Conservation (phyloP, 1,140 invertebrate species). For the Solen grandis region DNA sequence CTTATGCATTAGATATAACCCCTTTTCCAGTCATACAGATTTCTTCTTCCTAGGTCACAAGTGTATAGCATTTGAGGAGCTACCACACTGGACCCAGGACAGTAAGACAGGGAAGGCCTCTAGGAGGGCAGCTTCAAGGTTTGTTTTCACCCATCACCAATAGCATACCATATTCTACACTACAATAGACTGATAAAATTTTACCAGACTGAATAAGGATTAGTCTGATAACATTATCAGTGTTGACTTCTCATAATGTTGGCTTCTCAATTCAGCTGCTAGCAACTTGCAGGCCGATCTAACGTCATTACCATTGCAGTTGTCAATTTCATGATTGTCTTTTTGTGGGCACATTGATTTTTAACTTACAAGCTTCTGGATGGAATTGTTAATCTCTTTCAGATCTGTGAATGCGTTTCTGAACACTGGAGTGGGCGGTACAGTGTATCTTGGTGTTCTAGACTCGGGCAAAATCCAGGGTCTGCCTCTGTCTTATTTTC, state of each 20-base stretch:
- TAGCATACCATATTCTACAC: neutral
- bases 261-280: too few relatives aligned
- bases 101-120: slow-evolving; percentile 55
- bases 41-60: slow-evolving; percentile 71
- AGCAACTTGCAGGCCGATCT: too few relatives aligned
- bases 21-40: too few relatives aligned
- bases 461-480: slow-evolving; percentile 77
- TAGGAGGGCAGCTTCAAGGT: slow-evolving; percentile 70
- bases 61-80: slow-evolving; percentile 71
- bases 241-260: too few relatives aligned
- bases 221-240: too few relatives aligned
- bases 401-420: slow-evolving; percentile 79
- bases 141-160: neutral
- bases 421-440: slow-evolving; percentile 79
- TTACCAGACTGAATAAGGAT: too few relatives aligned
- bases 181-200: too few relatives aligned
- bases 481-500: slow-evolving; percentile 74
- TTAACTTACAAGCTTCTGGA: too few relatives aligned
- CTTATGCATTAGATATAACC: too few relatives aligned
- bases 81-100: slow-evolving; percentile 67
- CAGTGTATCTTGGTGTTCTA: slow-evolving; percentile 77
- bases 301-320: too few relatives aligned
- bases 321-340: too few relatives aligned
- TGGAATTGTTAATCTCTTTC: slow-evolving; percentile 57
- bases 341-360: too few relatives aligned